These are phyloP conservation scores for Bruchidius siliquastri DNA, from an alignment of 2,888 invertebrate species.

Conservation along the genomic window DNA sequence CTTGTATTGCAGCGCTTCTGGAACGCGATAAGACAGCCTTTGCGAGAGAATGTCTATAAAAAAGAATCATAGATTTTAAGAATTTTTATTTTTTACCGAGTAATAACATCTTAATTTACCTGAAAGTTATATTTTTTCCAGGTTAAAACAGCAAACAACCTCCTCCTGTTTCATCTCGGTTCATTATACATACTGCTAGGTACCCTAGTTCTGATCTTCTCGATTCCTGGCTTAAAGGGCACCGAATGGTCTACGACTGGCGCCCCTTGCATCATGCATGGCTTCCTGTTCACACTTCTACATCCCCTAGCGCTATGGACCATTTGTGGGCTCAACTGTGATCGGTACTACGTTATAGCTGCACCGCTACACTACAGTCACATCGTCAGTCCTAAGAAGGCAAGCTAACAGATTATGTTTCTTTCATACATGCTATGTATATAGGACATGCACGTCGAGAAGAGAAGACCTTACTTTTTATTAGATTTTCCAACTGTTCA, in stretches of 20 bases:
- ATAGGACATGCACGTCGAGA: no score
- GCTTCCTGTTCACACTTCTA: constrained; percentile 64
- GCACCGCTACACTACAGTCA: constrained; percentile 76
- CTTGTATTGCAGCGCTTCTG: no score
- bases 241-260: constrained; percentile 51
- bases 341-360: constrained; percentile 75
- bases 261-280: constrained; percentile 59
- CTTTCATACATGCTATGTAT: no score
- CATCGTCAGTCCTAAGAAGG: constrained; percentile 68
- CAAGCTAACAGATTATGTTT: constrained; percentile 29
- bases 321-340: constrained; percentile 73
- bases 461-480: no score
- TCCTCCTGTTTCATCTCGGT: constrained; percentile 69
- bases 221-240: constrained; percentile 49
- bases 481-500: no score
- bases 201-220: constrained; percentile 55
- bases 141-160: constrained; percentile 64
- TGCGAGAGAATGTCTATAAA: no score
- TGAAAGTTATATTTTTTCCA: no score
- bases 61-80: no score
- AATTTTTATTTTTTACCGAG: no score
- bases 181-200: constrained; percentile 66
- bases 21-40: no score
- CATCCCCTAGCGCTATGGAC: constrained; percentile 76
- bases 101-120: no score